Conservation (phyloP, 2,113 vertebrate genomes). For the Scomber japonicus region DNA sequence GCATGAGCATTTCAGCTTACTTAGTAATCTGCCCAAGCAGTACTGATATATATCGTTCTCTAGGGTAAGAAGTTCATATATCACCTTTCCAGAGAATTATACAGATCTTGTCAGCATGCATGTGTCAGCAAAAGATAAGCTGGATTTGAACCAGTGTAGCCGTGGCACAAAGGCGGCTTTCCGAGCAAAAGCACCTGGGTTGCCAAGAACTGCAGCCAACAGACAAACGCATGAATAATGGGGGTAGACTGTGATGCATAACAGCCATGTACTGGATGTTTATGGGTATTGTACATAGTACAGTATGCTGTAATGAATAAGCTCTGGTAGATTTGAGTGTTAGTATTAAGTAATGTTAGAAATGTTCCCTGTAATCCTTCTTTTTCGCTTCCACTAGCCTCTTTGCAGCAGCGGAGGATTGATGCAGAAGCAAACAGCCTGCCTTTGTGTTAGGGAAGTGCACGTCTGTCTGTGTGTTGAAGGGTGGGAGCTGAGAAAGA, state of each 20-base stretch:
- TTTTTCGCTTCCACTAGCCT: conserved; percentile 18
- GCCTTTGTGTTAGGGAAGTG: conserved; percentile 59
- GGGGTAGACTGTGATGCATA: conserved; percentile 48
- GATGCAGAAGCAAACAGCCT: conserved; percentile 55
- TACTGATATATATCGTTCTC: conserved; percentile 26
- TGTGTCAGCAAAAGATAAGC: conserved; percentile 63
- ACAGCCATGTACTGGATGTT: conserved; percentile 21
- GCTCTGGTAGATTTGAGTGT: conserved; percentile 29
- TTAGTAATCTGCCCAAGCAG: conserved; percentile 2
- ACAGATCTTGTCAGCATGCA: conserved; percentile 40
- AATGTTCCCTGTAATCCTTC: conserved; percentile 56
- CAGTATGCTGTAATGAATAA: conserved; percentile 32
- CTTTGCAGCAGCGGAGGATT: conserved; percentile 37
- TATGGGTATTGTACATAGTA: conserved; percentile 3
- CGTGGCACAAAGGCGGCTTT: conserved; percentile 42
- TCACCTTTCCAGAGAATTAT: conserved; percentile 19
- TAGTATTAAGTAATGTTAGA: conserved; percentile 36
- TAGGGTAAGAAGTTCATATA: conserved; percentile 12
- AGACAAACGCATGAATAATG: conserved; percentile 62
- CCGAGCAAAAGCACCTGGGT: conserved; percentile 31
- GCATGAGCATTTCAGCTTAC: neutral
- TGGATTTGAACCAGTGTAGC: conserved; percentile 47
- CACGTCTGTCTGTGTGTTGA: conserved; percentile 45
- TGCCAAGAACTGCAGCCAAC: conserved; percentile 59
- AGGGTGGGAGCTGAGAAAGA: conserved; percentile 22